A percentile compares a stretch with the other conserved stretches of the same genome.
phyloP scores from a whole-genome alignment of 92 coral and sea anemone species.

The Zoanthus gigantus region DNA sequence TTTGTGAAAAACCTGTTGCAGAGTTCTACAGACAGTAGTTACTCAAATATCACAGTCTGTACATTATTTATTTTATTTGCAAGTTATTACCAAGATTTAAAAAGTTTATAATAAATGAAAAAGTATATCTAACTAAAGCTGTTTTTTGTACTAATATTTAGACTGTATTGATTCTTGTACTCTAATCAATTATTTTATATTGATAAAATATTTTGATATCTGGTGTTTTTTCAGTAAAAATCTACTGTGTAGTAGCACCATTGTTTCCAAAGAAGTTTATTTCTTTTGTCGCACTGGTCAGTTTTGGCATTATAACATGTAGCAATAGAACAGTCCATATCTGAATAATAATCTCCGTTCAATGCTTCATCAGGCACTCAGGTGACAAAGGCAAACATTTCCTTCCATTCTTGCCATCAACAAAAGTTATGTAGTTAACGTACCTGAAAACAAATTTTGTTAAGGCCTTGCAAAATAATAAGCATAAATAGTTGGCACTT shows the following conservation, averaged over 20 bases:
- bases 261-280: not conserved
- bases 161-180: no score
- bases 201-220: not conserved
- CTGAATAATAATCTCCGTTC: not conserved
- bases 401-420: slow-evolving; percentile 97
- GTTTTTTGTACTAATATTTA: no score
- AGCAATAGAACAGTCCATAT: not conserved
- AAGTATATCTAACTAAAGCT: no score
- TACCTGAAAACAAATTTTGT: slow-evolving; percentile 59
- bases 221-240: not conserved
- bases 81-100: no score
- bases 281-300: not conserved
- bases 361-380: slow-evolving; percentile 44
- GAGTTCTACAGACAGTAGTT: no score
- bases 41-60: no score
- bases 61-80: no score
- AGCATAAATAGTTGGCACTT: not conserved
- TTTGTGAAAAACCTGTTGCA: no score
- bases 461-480: not conserved
- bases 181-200: no score
- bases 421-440: slow-evolving; percentile 92
- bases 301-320: not conserved
- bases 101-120: no score
- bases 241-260: not conserved
- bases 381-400: slow-evolving; percentile 81